Evolutionary conservation across 1,140 invertebrate species (phyloP).

Genomic region (Hylyphantes graminicola): DNA sequence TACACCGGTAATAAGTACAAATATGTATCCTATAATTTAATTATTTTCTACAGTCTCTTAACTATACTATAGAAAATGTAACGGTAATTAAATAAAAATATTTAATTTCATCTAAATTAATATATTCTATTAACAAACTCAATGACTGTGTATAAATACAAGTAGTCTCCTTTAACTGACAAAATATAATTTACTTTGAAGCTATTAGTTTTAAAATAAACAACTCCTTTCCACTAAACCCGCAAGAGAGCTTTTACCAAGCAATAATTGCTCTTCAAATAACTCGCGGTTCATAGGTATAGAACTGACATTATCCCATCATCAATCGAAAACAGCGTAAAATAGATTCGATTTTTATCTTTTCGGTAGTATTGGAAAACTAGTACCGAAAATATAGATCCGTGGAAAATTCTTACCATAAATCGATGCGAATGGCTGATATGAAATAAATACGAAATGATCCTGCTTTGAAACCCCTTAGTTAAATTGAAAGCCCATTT

Average conservation of each 20-base stretch:
- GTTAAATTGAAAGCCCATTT: conserved; percentile 4
- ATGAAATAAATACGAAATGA: conserved; percentile 30
- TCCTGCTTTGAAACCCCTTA: conserved; percentile 2
- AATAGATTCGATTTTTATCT: conserved; percentile 29
- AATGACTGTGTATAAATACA: no score
- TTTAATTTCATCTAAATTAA: no score
- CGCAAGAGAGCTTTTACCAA: neutral
- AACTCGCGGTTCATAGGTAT: neutral
- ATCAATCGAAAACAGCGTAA: conserved; percentile 18
- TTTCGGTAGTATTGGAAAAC: conserved; percentile 32
- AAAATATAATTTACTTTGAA: no score
- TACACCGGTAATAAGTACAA: no score
- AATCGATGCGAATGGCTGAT: conserved; percentile 21
- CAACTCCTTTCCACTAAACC: no score
- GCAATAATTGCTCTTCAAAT: neutral
- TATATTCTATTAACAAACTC: no score
- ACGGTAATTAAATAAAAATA: no score
- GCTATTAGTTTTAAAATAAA: no score
- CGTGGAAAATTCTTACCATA: conserved; percentile 15
- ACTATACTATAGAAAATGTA: no score
- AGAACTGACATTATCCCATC: neutral
- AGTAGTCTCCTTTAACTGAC: no score
- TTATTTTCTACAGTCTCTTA: no score
- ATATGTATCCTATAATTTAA: no score
- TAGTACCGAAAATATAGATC: conserved; percentile 26